Conservation (phyloP, 2,113 vertebrate species). For the Pseudois nayaur region DNA sequence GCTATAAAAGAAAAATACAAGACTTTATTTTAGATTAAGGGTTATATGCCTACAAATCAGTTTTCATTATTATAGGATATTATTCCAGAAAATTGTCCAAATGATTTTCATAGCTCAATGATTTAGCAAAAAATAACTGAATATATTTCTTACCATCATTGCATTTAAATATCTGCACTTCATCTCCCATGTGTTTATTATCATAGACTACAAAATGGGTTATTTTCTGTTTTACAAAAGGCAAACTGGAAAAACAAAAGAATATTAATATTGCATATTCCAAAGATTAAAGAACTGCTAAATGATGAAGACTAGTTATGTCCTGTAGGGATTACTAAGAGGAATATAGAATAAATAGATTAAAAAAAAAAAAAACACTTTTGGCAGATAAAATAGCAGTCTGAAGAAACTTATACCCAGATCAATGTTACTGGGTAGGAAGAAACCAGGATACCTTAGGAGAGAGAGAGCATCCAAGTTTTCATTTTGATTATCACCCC, state of each 20-base stretch:
- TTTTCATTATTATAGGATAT: not conserved
- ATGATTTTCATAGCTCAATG: not conserved
- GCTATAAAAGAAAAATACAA: not conserved
- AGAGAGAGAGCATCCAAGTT: not conserved
- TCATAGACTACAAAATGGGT: not conserved
- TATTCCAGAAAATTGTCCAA: not conserved
- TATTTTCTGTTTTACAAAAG: not conserved
- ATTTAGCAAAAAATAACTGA: not conserved
- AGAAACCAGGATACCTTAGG: not conserved
- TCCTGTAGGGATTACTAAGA: not conserved
- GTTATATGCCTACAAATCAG: not conserved
- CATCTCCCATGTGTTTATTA: not conserved
- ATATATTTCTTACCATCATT: not conserved
- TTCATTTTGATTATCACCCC: not conserved
- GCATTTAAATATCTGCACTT: not conserved
- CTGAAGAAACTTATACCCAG: not conserved
- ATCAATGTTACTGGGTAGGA: not conserved
- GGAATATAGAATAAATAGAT: not conserved
- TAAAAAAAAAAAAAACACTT: not conserved
- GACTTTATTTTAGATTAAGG: not conserved
- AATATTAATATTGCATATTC: not conserved
- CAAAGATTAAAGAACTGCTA: not conserved
- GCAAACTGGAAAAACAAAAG: not conserved
- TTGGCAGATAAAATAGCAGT: not conserved
- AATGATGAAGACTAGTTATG: rapidly evolving